Base-by-base conservation (phyloP, 2,797 vertebrate species). In the Sorex maritimensis region DNA sequence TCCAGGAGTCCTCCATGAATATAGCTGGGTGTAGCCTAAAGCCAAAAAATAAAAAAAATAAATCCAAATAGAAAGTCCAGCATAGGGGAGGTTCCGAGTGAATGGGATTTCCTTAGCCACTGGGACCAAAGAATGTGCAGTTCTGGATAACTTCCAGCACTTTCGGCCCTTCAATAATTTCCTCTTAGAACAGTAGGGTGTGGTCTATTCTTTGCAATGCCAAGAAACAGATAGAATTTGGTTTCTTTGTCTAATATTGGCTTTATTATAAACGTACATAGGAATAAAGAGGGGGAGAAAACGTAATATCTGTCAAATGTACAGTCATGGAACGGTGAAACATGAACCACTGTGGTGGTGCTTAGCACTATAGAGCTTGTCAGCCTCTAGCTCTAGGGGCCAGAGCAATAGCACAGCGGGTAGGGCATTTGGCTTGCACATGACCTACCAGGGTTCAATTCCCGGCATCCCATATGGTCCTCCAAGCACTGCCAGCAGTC, bases 191-290 rank as follows among this genome's bases (percentile, higher is more conserved):
- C n/a, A 92, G 24, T 5, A 5, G 9, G 8, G 8, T 69, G 74
- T 71, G 14, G 46, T 49, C 6, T 44, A 23, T 26, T 46, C 28
- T 90, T 71, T 63, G 23, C 67, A 46, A 34, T 58, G 2, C 15
- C 41, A 34, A 55, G 12, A 91, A 63, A 73, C 28, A 52, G 34
- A 34, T 34, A 34, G 4, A 69, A 0, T 65, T 24, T 6, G 2
- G 26, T 81, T 46, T 63, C 52, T 92, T 44, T 69, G 9, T 83
- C 63, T 69, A 91, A 81, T 13, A 15, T 81, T 12, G 28, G 41
- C 12, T 12, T 80, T 41, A 34, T 30, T 69, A 26, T 69, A 92
- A 68, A 83, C 80, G 6, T 14, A 17, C 4, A 28, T 17, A 11
- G 6, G 28, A 89, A 77, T 79, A 24, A 55, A 63, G 86, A 88